A percentile compares a stretch with the other conserved stretches of the same genome.
Conservation (phyloP, 2,113 vertebrate genomes). For the Sylvietta virens region DNA sequence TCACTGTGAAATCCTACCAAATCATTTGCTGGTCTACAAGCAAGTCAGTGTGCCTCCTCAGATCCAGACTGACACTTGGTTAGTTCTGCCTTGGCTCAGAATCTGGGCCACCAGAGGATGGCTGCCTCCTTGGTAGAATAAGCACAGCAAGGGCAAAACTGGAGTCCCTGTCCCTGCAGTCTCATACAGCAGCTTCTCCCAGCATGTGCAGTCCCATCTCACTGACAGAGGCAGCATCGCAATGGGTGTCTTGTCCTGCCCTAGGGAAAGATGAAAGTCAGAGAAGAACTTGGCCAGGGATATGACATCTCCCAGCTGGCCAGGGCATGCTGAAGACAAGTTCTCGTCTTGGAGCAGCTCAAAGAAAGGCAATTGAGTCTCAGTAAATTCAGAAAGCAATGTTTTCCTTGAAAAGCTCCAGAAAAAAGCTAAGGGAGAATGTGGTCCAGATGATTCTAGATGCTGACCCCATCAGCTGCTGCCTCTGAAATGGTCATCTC, state of each 20-base stretch:
- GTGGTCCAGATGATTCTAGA: not conserved
- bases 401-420: not conserved
- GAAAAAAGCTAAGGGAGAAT: not conserved
- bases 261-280: not conserved
- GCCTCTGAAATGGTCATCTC: not conserved
- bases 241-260: not conserved
- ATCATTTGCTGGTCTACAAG: not conserved
- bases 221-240: not conserved
- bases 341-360: not conserved
- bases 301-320: not conserved
- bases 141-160: rapidly evolving
- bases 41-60: not conserved
- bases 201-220: not conserved
- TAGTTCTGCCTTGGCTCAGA: not conserved
- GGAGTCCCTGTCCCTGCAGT: not conserved
- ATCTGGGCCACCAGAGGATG: not conserved
- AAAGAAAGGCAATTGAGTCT: not conserved
- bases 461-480: not conserved
- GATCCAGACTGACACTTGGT: not conserved
- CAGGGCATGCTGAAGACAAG: not conserved
- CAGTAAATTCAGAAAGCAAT: not conserved
- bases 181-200: not conserved
- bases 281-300: not conserved
- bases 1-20: not conserved
- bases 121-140: not conserved